Percentiles rank a stretch among this genome's conserved stretches.
phyloP scores from a whole-genome alignment of 2,113 vertebrate genomes.

The Thalassoma bifasciatum region DNA sequence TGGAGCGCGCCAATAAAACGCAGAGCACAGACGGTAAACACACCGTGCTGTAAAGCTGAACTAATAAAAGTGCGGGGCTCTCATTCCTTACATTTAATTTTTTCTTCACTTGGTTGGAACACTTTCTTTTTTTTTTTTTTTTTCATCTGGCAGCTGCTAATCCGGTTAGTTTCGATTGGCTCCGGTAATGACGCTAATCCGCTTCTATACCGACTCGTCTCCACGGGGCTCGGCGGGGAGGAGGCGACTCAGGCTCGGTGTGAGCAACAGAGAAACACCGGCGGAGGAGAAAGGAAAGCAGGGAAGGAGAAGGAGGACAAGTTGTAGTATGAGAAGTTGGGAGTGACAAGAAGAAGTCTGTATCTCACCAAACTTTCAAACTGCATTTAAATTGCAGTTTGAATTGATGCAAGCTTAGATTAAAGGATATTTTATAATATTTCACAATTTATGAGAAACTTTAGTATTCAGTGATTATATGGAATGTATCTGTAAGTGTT shows the following conservation, averaged over 20 bases:
- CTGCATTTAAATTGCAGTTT: background rate
- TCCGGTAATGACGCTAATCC: slow-evolving; percentile 82
- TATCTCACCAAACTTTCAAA: background rate
- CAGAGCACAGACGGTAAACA: slow-evolving; percentile 78
- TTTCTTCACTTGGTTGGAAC: slow-evolving; percentile 74
- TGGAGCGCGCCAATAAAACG: slow-evolving; percentile 78
- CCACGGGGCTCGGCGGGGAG: slow-evolving; percentile 67
- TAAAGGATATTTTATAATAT: background rate
- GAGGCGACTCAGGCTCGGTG: slow-evolving; percentile 54
- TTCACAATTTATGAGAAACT: background rate
- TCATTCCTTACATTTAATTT: slow-evolving; percentile 66
- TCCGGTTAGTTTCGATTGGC: slow-evolving; percentile 84
- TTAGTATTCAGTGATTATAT: too few species aligned
- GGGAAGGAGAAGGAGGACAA: too few species aligned
- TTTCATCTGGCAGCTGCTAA: slow-evolving; percentile 81
- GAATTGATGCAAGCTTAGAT: background rate
- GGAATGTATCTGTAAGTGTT: background rate
- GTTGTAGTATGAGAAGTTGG: background rate
- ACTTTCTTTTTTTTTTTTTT: slow-evolving; percentile 67
- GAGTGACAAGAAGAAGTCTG: background rate
- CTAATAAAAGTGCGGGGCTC: slow-evolving; percentile 83
- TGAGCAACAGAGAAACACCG: slow-evolving; percentile 19
- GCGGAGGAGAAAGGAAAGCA: background rate
- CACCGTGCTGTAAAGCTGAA: slow-evolving; percentile 77
- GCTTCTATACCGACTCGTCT: slow-evolving; percentile 75